Conservation (phyloP, 2,888 invertebrate species). For the Drosophila rubida region DNA sequence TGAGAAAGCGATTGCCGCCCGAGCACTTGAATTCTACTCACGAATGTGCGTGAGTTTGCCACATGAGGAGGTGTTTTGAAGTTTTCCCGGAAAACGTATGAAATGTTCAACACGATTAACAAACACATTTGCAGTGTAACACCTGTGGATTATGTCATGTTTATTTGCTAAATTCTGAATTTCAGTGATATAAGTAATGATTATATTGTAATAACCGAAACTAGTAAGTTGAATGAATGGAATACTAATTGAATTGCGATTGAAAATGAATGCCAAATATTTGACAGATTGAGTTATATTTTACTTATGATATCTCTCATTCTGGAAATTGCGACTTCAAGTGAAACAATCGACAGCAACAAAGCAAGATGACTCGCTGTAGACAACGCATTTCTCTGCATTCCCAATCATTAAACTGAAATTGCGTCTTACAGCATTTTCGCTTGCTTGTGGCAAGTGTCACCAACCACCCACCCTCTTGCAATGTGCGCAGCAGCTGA, state of each 20-base stretch:
- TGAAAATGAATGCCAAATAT: too few relatives aligned
- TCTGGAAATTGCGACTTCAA: not conserved
- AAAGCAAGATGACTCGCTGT: not conserved
- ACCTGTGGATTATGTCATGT: too few relatives aligned
- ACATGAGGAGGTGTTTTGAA: not conserved
- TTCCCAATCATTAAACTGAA: not conserved
- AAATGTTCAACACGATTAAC: not conserved
- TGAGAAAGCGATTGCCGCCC: conserved; percentile 3
- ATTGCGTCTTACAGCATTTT: conserved; percentile 22
- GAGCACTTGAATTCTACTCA: not conserved
- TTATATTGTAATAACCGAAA: too few relatives aligned
- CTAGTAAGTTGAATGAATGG: too few relatives aligned
- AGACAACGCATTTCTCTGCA: not conserved
- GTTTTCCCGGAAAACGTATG: not conserved
- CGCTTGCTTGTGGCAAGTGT: conserved; percentile 1
- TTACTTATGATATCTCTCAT: too few relatives aligned
- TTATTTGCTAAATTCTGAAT: not conserved
- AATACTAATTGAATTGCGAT: too few relatives aligned
- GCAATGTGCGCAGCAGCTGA: conserved; percentile 13
- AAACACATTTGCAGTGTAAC: not conserved
- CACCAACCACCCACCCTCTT: not conserved
- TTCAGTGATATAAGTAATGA: too few relatives aligned
- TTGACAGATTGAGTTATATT: too few relatives aligned
- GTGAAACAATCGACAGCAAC: not conserved
- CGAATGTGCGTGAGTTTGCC: not conserved